Evolutionary conservation across 2,113 vertebrate genomes (phyloP), one percentile per base, ranked within the genome.

Genomic region (Noctilio leporinus): DNA sequence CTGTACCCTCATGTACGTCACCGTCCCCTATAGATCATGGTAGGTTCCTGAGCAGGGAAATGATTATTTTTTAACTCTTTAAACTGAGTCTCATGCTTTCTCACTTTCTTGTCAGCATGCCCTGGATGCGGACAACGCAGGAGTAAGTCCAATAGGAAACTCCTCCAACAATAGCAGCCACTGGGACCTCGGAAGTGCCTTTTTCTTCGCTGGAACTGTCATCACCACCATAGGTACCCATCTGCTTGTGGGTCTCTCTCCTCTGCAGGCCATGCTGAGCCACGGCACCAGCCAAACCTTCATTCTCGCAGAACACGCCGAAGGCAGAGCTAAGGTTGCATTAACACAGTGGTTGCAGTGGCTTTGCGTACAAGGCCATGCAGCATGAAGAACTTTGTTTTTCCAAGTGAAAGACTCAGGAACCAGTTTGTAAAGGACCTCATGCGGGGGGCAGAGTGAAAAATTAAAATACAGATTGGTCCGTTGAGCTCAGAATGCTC

Each of bases 141-240:
- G 99, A 92, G 99, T 99, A 96, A 99, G 99, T 97, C 99, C 99
- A 0, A 96, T 99, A 45, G 99, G 99, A 98, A 98, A 99, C 96
- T 99, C 98, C 1, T 98, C 99, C 75, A 98, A 99, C 96, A 99
- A 98, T 95, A 99, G 99, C 98, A 99, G 99, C 91, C 98, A 99
- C 94, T 99, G 99, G 99, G 99, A 99, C 97, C 98, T 99, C 1
- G 99, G 99, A 98, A 99, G 99, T 97, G 99, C 99, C 97, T 99
- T 99, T 98, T 99, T 99, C 98, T 99, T 99, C 86, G 99, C 99
- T 91, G 99, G 99, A 94, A 99, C 99, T 0, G 99, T 99, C 97
- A 99, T 99, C 97, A 99, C 99, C 55, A 99, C 99, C 26, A 99
- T 99, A 98, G 99, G 99, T 99, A 98, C 76, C 88, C 30, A 6